A percentile compares a stretch with the other conserved stretches of the same genome.
phyloP scores from a whole-genome alignment of 2,797 vertebrate genomes.

The Sternarchorhynchus goeldii region DNA sequence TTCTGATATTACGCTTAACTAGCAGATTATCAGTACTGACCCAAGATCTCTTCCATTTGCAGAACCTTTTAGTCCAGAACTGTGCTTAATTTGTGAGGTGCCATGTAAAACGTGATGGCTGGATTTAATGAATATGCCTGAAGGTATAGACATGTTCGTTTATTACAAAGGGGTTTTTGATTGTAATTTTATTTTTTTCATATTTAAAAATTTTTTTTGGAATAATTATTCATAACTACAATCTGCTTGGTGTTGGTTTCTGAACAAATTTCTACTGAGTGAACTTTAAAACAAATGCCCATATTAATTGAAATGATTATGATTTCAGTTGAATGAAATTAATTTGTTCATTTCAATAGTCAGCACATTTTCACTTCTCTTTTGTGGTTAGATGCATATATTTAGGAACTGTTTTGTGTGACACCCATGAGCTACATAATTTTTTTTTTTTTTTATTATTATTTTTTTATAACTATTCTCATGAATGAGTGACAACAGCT shows the following conservation, averaged over 20 bases:
- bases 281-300: not conserved
- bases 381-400: conserved; percentile 3
- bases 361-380: not conserved
- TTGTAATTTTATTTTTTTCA: too few species aligned
- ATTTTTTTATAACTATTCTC: not conserved
- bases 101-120: too few species aligned
- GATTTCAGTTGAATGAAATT: not conserved
- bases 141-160: too few species aligned
- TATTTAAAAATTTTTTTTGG: too few species aligned
- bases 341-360: not conserved
- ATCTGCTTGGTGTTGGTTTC: not conserved
- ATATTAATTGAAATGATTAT: not conserved
- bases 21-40: too few species aligned
- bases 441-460: not conserved
- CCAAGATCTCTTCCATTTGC: too few species aligned
- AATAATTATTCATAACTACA: not conserved
- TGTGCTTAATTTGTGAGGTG: too few species aligned
- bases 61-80: too few species aligned
- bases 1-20: too few species aligned
- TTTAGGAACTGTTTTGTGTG: not conserved
- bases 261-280: not conserved
- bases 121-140: too few species aligned
- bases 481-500: not conserved
- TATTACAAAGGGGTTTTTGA: too few species aligned
- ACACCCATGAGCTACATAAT: too few species aligned